Percentiles rank a stretch among this genome's conserved stretches.
phyloP scores from a whole-genome alignment of 2,888 invertebrate species.

The Formica aserva region DNA sequence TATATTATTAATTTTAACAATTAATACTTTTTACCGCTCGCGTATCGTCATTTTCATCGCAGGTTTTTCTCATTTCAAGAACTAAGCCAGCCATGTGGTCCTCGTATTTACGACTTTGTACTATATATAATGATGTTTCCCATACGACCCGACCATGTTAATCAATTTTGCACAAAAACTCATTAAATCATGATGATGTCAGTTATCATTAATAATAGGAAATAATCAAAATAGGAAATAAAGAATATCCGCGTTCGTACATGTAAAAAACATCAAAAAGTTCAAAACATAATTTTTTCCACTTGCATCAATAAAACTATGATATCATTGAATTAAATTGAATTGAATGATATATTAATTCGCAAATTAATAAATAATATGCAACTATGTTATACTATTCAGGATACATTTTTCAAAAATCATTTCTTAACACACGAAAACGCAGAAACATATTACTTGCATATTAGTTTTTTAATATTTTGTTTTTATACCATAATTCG shows the following conservation, averaged over 20 bases:
- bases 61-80: conserved; percentile 70
- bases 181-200: conserved; percentile 1
- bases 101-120: conserved; percentile 69
- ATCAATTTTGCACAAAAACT: conserved; percentile 59
- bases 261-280: background rate
- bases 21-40: conserved; percentile 56
- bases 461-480: background rate
- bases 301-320: background rate
- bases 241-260: background rate
- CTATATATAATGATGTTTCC: conserved; percentile 51
- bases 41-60: conserved; percentile 54
- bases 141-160: conserved; percentile 55
- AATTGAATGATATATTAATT: background rate
- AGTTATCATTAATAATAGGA: conserved; percentile 19
- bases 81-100: conserved; percentile 72
- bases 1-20: conserved; percentile 27
- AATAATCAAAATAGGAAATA: conserved; percentile 15
- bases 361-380: conserved; percentile 7
- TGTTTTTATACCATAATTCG: background rate
- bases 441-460: conserved; percentile 40
- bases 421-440: background rate
- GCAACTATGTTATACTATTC: background rate
- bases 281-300: background rate
- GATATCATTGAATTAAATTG: conserved; percentile 5
- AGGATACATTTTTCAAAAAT: too few species aligned